phyloP scores from a whole-genome alignment of 2,113 vertebrate genomes.

The Lota lota region DNA sequence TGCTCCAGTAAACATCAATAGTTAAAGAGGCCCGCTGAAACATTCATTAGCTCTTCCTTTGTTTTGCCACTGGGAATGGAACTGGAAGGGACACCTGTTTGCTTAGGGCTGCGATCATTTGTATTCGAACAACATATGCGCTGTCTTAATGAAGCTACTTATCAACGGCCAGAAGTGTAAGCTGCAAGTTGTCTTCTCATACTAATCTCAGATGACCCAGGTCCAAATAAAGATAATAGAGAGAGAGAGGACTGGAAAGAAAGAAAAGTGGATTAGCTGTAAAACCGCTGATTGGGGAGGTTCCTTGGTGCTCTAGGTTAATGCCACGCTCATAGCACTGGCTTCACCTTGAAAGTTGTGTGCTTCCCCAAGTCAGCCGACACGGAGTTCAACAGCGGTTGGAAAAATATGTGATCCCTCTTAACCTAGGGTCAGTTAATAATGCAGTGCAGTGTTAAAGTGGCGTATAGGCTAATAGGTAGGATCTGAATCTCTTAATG shows the following conservation, averaged over 20 bases:
- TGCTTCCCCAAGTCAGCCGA: constrained; percentile 23
- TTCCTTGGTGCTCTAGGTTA: constrained; percentile 42
- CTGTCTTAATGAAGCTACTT: constrained; percentile 42
- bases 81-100: neutral
- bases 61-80: constrained; percentile 9
- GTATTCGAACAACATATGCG: constrained; percentile 11
- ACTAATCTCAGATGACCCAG: constrained; percentile 62
- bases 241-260: constrained; percentile 34
- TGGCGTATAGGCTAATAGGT: neutral
- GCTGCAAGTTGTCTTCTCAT: constrained; percentile 30
- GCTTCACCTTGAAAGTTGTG: constrained; percentile 18
- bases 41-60: constrained; percentile 57
- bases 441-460: neutral
- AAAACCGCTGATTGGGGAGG: constrained; percentile 55
- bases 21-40: constrained; percentile 68
- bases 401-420: constrained; percentile 1
- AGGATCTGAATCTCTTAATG: constrained; percentile 24
- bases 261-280: constrained; percentile 61
- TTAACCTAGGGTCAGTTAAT: neutral
- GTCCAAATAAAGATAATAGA: constrained; percentile 40
- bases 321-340: constrained; percentile 34
- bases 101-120: neutral
- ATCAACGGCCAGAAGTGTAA: constrained; percentile 33
- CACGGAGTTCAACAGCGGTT: neutral
- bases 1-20: constrained; percentile 51